Evolutionary conservation across 2,113 vertebrate genomes (phyloP).

Genomic region (Pithys albifrons): DNA sequence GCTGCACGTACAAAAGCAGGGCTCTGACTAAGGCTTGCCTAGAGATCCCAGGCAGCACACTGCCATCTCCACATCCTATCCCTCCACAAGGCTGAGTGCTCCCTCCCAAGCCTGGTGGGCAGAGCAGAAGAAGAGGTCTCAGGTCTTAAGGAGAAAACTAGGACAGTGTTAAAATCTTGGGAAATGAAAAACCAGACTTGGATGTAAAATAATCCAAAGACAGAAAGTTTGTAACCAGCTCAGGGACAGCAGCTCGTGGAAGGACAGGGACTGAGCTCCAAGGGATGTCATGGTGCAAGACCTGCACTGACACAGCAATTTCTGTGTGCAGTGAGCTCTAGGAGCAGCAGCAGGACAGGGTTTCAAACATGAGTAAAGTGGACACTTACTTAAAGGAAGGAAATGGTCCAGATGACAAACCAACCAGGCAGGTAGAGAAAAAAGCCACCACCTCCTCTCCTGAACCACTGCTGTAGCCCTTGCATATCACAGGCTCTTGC

Average conservation of each 20-base stretch:
- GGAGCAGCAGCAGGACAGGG: neutral
- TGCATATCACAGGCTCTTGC: rapidly evolving
- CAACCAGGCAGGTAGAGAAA: neutral
- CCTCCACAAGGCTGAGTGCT: neutral
- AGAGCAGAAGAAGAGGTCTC: neutral
- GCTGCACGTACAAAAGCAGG: neutral
- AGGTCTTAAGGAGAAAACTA: neutral
- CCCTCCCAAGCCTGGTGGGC: neutral
- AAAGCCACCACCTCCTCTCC: neutral
- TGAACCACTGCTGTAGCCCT: neutral
- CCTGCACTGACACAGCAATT: neutral
- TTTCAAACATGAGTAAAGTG: neutral
- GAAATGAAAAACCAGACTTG: neutral
- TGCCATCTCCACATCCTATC: neutral
- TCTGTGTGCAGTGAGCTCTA: neutral
- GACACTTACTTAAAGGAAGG: neutral
- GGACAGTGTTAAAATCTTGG: neutral
- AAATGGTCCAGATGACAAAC: neutral
- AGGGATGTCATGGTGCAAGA: neutral
- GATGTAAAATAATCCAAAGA: neutral
- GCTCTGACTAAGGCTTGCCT: neutral
- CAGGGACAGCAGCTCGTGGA: neutral
- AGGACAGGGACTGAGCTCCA: neutral
- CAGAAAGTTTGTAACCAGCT: neutral
- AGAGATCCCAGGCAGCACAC: neutral